Evolutionary conservation across 1,140 invertebrate species (phyloP).

Genomic region (Calephelis nemesis): DNA sequence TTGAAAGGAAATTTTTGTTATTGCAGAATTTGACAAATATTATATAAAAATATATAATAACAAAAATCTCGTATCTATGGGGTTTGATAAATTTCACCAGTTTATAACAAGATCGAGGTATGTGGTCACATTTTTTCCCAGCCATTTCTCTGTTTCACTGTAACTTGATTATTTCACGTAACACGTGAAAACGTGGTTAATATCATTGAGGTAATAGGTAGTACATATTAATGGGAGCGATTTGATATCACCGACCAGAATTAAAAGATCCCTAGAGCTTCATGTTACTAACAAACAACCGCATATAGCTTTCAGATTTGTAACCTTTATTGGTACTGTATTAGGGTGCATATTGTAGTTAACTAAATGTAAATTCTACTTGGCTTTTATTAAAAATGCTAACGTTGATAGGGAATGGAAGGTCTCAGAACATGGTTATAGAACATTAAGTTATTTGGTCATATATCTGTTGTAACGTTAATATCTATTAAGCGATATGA

Average conservation of each 20-base stretch:
- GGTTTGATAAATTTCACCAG: too few relatives aligned
- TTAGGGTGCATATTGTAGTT: background rate
- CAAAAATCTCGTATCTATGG: too few relatives aligned
- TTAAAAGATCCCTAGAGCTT: background rate
- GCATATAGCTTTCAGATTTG: background rate
- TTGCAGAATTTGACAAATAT: too few relatives aligned
- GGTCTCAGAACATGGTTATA: background rate
- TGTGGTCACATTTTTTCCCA: background rate
- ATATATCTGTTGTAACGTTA: constrained; percentile 10
- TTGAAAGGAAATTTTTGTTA: too few relatives aligned
- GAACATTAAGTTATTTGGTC: constrained; percentile 17
- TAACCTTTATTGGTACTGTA: background rate
- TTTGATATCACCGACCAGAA: constrained; percentile 10
- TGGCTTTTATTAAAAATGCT: constrained; percentile 17
- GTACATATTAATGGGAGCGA: constrained; percentile 11
- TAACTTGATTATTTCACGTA: background rate
- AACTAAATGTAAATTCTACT: background rate
- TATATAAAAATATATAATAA: too few relatives aligned
- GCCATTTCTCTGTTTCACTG: background rate
- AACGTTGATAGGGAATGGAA: constrained; percentile 2
- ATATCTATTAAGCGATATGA: constrained; percentile 16
- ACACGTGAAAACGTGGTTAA: constrained; percentile 5
- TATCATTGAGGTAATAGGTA: constrained; percentile 16
- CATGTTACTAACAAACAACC: constrained; percentile 7
- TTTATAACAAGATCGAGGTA: too few relatives aligned